Evolutionary conservation across 2,888 invertebrate species (phyloP), one percentile per base, ranked within the genome.

Genomic region (Leptopilina syphax): DNA sequence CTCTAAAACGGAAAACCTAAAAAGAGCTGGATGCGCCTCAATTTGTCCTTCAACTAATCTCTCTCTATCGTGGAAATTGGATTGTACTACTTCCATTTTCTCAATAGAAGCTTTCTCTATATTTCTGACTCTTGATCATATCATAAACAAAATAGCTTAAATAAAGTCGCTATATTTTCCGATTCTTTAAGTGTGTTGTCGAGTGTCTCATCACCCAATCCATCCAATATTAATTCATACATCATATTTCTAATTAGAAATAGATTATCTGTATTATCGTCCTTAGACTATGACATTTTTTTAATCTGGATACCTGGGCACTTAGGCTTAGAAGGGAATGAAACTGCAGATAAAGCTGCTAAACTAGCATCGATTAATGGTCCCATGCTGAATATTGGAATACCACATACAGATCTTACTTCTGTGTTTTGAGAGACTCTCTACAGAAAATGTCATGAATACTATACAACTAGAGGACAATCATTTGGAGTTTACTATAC

Each of bases 331-430:
- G 13, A n/a, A 7, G 41, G 65, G 2, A 65, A 65, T 34, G 34
- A 65, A 10, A 6, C 13, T 4, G 65, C 10, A 2, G 65, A 65
- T 7, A 13, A 65, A 10, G 6, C 13, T 10, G 34, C 34, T 0
- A 65, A 13, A 1, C 5, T 65, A 2, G 65, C 34, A 6, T 13
- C 10, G 13, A 34, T 10, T 12, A 12, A 8, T 10, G 65, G 34
- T 6, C 13, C 34, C 3, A 5, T 27, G 1, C 13, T 65, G 2
- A 12, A 65, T 10, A 65, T 65, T 41, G 34, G 12, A 34, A 5
- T 34, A 12, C 65, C 65, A 12, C 12, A 65, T 5, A 5, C 34
- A 9, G 88, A 87, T 7, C n/a, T 82, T 50, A 4, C 18, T 12
- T 12, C 50, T 24, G 9, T 65, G 3, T 13, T 13, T 34, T 10